Evolutionary conservation across 2,113 vertebrate genomes (phyloP), one percentile per base, ranked within the genome.

Genomic region (Microcebus ravelobensis): DNA sequence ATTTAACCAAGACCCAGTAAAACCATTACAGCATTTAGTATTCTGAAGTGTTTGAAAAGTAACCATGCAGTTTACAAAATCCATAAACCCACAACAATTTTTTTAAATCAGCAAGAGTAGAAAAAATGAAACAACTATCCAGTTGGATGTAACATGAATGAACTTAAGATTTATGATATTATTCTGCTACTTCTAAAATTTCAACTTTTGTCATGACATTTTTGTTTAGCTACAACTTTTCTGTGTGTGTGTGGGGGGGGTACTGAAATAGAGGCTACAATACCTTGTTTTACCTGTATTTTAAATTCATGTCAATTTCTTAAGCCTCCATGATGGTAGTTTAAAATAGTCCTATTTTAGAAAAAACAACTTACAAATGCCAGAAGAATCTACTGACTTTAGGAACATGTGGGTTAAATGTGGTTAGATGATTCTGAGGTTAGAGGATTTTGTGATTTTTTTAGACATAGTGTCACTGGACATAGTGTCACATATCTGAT

Each of bases 1-100:
- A 12, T 81, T 85, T 76, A 88, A 71, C 36, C 34, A 94, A 82
- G 36, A 81, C 13, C 23, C 42, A 9, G 12, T 61, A 70, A 94
- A 68, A 65, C 34, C 31, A 61, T 25, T 9, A 50, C 0, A 67
- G 31, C 63, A 74, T 31, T 55, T 61, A 74, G 42, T 82, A 55
- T 81, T 68, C 87, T 63, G 10, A 83, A 61, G 27, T 48, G 13
- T 74, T 81, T 88, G 31, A 59, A 61, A 95, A 97, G 14, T 76
- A 94, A 91, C 34, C 57, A 31, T 31, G 59, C 2, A 25, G 36
- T 86, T 91, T 55, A 84, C 34, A 91, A 74, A 89, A 84, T 74
- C 29, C 1, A 27, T 39, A 91, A 68, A 79, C 20, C 21, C n/a
- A 27, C 9, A 48, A 73, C n/a, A n/a, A 8, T 48, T 59, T 31